Evolutionary conservation across 2,797 vertebrate genomes (phyloP), one percentile per base, ranked within the genome.

Genomic region (Pantherophis vulpinus): DNA sequence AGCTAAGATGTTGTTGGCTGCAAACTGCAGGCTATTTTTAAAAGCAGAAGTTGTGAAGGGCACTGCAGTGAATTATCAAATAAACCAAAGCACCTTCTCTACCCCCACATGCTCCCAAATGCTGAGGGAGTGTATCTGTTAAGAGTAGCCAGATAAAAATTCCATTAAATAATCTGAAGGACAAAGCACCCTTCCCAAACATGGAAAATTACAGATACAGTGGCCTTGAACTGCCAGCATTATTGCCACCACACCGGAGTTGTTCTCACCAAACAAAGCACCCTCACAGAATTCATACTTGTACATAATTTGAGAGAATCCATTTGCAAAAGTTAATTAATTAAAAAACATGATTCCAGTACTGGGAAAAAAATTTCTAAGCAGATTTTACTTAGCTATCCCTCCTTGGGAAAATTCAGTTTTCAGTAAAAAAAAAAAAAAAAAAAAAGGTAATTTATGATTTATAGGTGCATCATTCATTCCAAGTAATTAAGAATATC

Each of bases 381-480:
- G 13, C 9, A 55, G 29, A 83, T 32, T 56, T 47, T 20, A 88
- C 32, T 32, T 16, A 32, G 70, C 56, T 63, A 0, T 0, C 63
- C 86, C 86, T 93, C 94, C 93, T 93, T 93, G 88, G 56, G 63
- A 91, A 60, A 90, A 61, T 94, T 74, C n/a, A 74, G n/a, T 74
- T 37, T 60, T 90, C n/a, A 60, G 27, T 79, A 12, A 47, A 59
- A 79, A 32, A 95, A 88, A 86, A 2, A 12, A 47, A 59, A 79
- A 32, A 95, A 88, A 86, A 2, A 74, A 0, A 1, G 74, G 74
- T 92, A 96, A 93, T 63, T 94, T 95, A 23, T 86, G 87, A 89
- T 91, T 97, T 94, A 94, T 95, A 94, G 94, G 91, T 91, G 93
- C 96, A 66, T 91, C 59, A 89, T 11, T 83, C 37, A 94, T 92